Conservation (phyloP, 2,888 invertebrate species). For the Caenorhabditis japonica region DNA sequence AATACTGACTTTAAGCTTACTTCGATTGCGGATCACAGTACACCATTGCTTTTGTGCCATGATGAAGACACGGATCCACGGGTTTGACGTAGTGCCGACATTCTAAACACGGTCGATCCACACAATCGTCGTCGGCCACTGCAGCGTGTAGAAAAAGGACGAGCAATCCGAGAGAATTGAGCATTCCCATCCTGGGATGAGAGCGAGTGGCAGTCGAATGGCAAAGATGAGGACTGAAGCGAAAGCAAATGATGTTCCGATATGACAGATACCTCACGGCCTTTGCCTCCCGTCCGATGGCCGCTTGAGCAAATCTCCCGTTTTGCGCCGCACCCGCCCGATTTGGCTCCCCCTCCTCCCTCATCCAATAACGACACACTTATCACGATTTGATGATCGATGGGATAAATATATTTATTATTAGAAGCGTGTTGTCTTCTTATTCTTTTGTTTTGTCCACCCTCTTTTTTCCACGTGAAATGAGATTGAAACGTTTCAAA, state of each 20-base stretch:
- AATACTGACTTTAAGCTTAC: slow-evolving; percentile 22
- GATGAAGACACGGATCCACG: slow-evolving; percentile 54
- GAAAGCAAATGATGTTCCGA: slow-evolving; percentile 44
- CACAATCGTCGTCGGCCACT: slow-evolving; percentile 53
- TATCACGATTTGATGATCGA: slow-evolving; percentile 34
- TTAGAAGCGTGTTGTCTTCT: neutral
- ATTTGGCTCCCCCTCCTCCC: slow-evolving; percentile 34
- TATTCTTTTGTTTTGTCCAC: too few species aligned
- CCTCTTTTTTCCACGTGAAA: too few species aligned
- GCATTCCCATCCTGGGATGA: slow-evolving; percentile 21
- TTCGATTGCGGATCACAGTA: slow-evolving; percentile 49
- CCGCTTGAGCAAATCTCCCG: slow-evolving; percentile 37
- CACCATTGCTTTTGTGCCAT: slow-evolving; percentile 47
- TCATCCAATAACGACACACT: too few species aligned
- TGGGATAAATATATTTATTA: neutral
- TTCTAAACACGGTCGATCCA: slow-evolving; percentile 55
- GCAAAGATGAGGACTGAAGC: slow-evolving; percentile 17
- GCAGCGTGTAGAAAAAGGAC: slow-evolving; percentile 18
- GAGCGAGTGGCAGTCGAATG: slow-evolving; percentile 26
- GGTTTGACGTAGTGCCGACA: slow-evolving; percentile 49
- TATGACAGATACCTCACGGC: slow-evolving; percentile 52
- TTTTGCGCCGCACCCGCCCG: slow-evolving; percentile 32
- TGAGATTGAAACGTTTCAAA: too few species aligned
- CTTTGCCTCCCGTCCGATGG: slow-evolving; percentile 17
- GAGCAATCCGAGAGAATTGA: slow-evolving; percentile 47